Conservation (phyloP, 1,140 invertebrate genomes). For the Trinorchestia longiramus region DNA sequence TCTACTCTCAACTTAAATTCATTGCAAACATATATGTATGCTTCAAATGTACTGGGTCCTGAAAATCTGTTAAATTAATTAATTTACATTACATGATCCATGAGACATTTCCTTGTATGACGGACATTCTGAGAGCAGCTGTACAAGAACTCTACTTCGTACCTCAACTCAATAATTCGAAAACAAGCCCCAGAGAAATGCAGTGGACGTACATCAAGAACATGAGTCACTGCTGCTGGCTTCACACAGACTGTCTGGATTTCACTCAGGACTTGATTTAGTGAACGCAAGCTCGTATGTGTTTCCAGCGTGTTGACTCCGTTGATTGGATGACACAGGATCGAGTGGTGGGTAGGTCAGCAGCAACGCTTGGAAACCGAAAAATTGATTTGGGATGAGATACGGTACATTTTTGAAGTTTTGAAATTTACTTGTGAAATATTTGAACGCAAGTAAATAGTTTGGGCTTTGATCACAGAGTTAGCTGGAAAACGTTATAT, state of each 20-base stretch:
- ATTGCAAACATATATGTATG: no score
- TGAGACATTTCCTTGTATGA: no score
- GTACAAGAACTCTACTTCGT: neutral
- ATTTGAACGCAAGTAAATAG: neutral
- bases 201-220: neutral
- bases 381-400: neutral
- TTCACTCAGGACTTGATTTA: neutral
- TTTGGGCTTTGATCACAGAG: no score
- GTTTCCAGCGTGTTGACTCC: neutral
- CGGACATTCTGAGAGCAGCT: neutral
- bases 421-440: neutral
- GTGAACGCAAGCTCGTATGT: neutral
- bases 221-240: neutral
- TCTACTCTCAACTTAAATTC: no score
- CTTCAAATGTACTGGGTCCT: neutral
- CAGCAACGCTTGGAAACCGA: neutral
- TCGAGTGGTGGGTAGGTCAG: neutral
- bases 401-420: neutral
- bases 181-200: neutral
- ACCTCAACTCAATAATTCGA: neutral
- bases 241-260: neutral
- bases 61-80: neutral
- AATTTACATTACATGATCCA: no score
- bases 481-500: neutral
- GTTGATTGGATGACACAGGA: slow-evolving; percentile 3